Evolutionary conservation across 2,113 vertebrate genomes (phyloP).

Genomic region (Limanda limanda): DNA sequence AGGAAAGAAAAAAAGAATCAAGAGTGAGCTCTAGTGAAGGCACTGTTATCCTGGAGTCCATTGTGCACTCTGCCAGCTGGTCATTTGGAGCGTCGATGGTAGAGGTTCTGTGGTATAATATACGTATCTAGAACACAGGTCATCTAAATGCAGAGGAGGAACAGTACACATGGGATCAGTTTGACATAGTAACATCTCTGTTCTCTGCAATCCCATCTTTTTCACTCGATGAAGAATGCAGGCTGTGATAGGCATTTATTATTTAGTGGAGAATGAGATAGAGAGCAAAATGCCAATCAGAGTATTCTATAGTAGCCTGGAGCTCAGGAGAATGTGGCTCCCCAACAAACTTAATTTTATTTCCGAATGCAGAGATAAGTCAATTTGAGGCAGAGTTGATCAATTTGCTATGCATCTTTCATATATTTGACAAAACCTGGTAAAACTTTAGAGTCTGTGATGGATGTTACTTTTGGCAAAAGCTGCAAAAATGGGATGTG

Average conservation of each 20-base stretch:
- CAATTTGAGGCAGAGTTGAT: slow-evolving; percentile 69
- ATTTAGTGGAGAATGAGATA: slow-evolving; percentile 75
- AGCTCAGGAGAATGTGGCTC: slow-evolving; percentile 39
- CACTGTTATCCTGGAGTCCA: slow-evolving; percentile 72
- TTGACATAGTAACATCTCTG: slow-evolving; percentile 52
- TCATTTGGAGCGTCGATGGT: slow-evolving; percentile 26
- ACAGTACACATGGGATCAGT: slow-evolving; percentile 60
- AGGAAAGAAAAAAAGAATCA: slow-evolving; percentile 1
- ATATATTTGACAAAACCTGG: slow-evolving; percentile 50
- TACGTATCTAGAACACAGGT: slow-evolving; percentile 61
- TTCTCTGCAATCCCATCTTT: slow-evolving; percentile 53
- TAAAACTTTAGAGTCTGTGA: slow-evolving; percentile 22
- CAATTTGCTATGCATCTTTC: slow-evolving; percentile 61
- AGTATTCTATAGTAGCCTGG: slow-evolving; percentile 51
- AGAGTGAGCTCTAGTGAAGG: slow-evolving; percentile 71
- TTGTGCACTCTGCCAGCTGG: slow-evolving; percentile 52
- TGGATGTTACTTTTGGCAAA: slow-evolving; percentile 45
- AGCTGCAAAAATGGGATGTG: slow-evolving; percentile 18
- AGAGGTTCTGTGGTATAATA: slow-evolving; percentile 42
- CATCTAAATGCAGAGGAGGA: slow-evolving; percentile 56
- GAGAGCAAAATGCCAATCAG: slow-evolving; percentile 73
- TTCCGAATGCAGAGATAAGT: slow-evolving; percentile 53
- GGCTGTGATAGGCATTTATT: slow-evolving; percentile 77
- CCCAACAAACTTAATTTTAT: slow-evolving; percentile 46
- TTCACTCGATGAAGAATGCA: slow-evolving; percentile 54